Conservation (phyloP, 2,113 vertebrate genomes). For the Anolis carolinensis region DNA sequence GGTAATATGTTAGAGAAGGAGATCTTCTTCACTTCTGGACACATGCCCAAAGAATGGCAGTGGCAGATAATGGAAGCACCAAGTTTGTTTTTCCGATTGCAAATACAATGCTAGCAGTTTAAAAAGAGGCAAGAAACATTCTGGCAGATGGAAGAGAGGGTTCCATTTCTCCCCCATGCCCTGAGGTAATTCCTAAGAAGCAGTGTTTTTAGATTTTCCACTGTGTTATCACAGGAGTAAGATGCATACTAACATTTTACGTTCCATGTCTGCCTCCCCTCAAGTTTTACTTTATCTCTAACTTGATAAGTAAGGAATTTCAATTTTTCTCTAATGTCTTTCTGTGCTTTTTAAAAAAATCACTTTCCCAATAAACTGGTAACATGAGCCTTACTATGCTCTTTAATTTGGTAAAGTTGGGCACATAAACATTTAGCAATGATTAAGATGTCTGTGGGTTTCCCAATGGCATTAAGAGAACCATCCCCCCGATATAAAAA, state of each 20-base stretch:
- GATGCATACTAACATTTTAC: background rate
- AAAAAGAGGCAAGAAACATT: background rate
- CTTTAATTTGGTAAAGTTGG: background rate
- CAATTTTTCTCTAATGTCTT: background rate
- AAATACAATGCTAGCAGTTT: background rate
- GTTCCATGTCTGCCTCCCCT: background rate
- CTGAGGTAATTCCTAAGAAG: background rate
- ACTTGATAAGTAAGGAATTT: background rate
- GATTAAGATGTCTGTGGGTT: slow-evolving; percentile 15
- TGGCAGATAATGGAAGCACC: background rate
- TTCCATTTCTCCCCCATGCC: background rate
- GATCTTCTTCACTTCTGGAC: background rate
- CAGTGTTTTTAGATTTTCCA: background rate
- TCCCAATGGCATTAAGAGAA: fast-evolving
- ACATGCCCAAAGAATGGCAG: background rate
- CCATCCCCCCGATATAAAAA: slow-evolving; percentile 39
- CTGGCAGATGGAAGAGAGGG: background rate
- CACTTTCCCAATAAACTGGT: slow-evolving; percentile 11
- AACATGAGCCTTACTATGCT: slow-evolving; percentile 27
- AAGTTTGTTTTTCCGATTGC: background rate
- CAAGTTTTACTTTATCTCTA: background rate
- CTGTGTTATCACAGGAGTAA: background rate
- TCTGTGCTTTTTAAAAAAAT: slow-evolving; percentile 9
- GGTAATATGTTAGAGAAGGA: background rate
- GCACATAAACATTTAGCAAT: slow-evolving; percentile 22